Evolutionary conservation across 1,140 invertebrate species (phyloP), one percentile per base, ranked within the genome.

Genomic region (Drosophila kohkoa): DNA sequence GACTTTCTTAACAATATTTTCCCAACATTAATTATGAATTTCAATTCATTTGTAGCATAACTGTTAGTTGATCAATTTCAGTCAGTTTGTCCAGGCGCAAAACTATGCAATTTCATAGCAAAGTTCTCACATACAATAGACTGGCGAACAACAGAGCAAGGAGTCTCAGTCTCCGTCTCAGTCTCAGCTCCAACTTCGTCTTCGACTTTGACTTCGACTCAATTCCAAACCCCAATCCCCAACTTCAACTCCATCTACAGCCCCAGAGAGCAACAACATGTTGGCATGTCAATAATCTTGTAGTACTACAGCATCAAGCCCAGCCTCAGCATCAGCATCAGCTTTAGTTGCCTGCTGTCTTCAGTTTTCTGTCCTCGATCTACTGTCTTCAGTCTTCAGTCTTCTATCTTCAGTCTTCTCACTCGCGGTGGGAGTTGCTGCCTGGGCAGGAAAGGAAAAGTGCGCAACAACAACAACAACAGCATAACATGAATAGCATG

Each of bases 201-300:
- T 32, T 4, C 16, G 38, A 28, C 41, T 45, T n/a, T 6, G 35
- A 13, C 35, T 16, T 41, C 48, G 11, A 38, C 11, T 38, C 6
- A 13, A 55, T n/a, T 6, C 15, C 13, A 5, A 59, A 6, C 10
- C 30, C 28, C 52, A 35, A 6, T 25, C 20, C 5, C 15, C 52
- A 55, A 5, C 48, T 32, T 4, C 49, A 63, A 15, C n/a, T 35
- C 28, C 65, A 51, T 45, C 46, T 25, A 13, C 35, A 69, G 48
- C 57, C 48, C 49, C 57, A 74, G 71, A 85, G 77, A 82, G 81
- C 83, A 85, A 79, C 82, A 87, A 87, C 83, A 83, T 87, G 83
- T 88, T 87, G 83, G 83, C 83, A 87, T 87, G 83, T 83, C 83
- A 87, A 88, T 87, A 83, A 87, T 87, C 83, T 87, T 88, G 85